Base-by-base conservation (phyloP, 2,797 vertebrate species). In the Peromyscus melanophrys region DNA sequence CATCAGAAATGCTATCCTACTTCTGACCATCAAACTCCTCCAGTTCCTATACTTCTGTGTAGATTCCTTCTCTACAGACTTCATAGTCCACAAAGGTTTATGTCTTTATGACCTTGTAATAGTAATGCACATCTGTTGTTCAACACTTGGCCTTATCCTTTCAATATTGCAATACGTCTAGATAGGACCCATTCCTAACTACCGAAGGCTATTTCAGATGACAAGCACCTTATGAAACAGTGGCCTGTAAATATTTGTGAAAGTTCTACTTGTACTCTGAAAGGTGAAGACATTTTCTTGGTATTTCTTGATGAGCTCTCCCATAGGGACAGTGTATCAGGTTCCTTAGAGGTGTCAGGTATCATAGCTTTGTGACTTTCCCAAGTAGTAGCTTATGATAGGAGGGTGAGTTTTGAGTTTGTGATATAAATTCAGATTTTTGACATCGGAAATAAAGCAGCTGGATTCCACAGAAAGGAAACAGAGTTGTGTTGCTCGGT, bases 401-500 rank as follows among this genome's bases (percentile, higher is more conserved):
- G 10, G 21, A 94, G 4, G 23, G 13, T 19, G 37, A 83, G 25
- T 82, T 73, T 80, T 85, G 31, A 77, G 84, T 61, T 71, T 85
- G 19, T 90, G 90, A 83, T 46, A 92, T 52, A 25, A 91, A 78
- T 75, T 78, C 40, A 63, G 27, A 73, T 16, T 61, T 93, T 90
- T 63, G 83, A 94, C 97, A 94, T 81, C 94, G 25, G 93, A 96
- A 89, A 49, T 25, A 40, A 92, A 89, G 87, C 97, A 96, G 40
- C 84, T 90, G 34, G 37, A 57, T 87, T 97, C 94, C 96, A 97
- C 78, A 92, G 69, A 80, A 63, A 43, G 16, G 69, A 98, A 85
- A 97, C 75, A 87, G 95, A 96, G 91, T 81, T 52, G 92, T 94
- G 23, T 0, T 9, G 63, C 97, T 98, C 96, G 91, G 67, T 96